Evolutionary conservation across 2,888 invertebrate genomes (phyloP).

Genomic region (Coelogynopora nodosa): DNA sequence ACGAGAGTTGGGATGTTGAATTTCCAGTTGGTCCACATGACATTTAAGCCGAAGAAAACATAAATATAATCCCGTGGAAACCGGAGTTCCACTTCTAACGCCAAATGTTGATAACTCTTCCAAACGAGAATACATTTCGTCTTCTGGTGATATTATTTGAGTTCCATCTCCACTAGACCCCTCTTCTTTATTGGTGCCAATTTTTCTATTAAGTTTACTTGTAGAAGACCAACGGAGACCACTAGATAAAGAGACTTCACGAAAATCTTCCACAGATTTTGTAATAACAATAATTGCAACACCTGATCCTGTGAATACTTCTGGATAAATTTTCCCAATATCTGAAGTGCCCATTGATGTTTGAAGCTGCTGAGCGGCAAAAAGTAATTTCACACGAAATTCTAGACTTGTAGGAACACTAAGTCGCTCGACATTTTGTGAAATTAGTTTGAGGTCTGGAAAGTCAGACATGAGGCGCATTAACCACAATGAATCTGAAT

Average conservation of each 20-base stretch:
- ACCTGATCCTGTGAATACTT: slow-evolving; percentile 78
- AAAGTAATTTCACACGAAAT: slow-evolving; percentile 16
- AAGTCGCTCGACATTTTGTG: background rate
- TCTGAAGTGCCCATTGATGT: slow-evolving; percentile 84
- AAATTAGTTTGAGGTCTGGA: slow-evolving; percentile 14
- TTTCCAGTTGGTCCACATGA: slow-evolving; percentile 86
- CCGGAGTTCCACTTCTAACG: slow-evolving; percentile 66
- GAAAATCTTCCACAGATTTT: slow-evolving; percentile 70
- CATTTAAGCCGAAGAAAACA: slow-evolving; percentile 93
- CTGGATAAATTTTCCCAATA: slow-evolving; percentile 87
- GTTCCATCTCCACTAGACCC: background rate
- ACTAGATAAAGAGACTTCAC: slow-evolving; percentile 74
- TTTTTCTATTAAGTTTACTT: slow-evolving; percentile 70
- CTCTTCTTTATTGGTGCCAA: slow-evolving; percentile 5
- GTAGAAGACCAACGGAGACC: slow-evolving; percentile 87
- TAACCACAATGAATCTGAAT: slow-evolving; percentile 37
- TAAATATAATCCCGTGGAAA: slow-evolving; percentile 83
- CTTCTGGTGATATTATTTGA: slow-evolving; percentile 13
- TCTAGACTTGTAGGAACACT: slow-evolving; percentile 14
- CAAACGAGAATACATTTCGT: slow-evolving; percentile 20
- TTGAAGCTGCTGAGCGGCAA: slow-evolving; percentile 63
- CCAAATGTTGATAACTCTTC: slow-evolving; percentile 28
- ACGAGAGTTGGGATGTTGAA: slow-evolving; percentile 83
- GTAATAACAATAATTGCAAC: slow-evolving; percentile 81
- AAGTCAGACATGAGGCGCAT: slow-evolving; percentile 33